These are phyloP conservation scores for Galerucella nymphaeae DNA, from an alignment of 2,888 invertebrate species.

Conservation along the genomic window DNA sequence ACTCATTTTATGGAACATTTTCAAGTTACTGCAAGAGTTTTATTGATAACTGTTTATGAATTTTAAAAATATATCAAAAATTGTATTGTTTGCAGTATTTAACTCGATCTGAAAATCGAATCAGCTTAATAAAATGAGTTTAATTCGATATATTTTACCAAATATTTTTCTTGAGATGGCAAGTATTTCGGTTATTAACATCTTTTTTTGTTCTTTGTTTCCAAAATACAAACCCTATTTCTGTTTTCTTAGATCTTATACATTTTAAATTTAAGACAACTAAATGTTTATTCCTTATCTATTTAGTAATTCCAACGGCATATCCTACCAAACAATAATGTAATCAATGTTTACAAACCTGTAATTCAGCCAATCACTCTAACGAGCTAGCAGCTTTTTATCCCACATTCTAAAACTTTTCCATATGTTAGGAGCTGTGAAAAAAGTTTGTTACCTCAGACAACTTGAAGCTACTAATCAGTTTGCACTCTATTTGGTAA, in stretches of 20 bases:
- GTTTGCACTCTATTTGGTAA: neutral
- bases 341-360: slow-evolving; percentile 32
- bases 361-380: slow-evolving; percentile 37
- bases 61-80: too few relatives aligned
- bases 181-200: too few relatives aligned
- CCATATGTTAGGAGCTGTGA: slow-evolving; percentile 28
- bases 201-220: too few relatives aligned
- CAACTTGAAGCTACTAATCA: neutral
- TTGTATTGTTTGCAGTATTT: too few relatives aligned
- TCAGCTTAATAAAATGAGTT: too few relatives aligned
- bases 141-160: too few relatives aligned
- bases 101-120: too few relatives aligned
- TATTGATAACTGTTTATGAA: too few relatives aligned
- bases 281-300: neutral
- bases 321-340: slow-evolving; percentile 27
- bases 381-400: slow-evolving; percentile 33
- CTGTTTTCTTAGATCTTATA: too few relatives aligned
- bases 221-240: too few relatives aligned
- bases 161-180: too few relatives aligned
- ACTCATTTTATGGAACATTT: neutral
- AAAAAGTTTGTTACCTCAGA: slow-evolving; percentile 10
- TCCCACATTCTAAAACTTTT: slow-evolving; percentile 33
- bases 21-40: neutral
- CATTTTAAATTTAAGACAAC: neutral
- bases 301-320: slow-evolving; percentile 26